Evolutionary conservation across 2,888 invertebrate species (phyloP).

Genomic region (Liposcelis brunnea): DNA sequence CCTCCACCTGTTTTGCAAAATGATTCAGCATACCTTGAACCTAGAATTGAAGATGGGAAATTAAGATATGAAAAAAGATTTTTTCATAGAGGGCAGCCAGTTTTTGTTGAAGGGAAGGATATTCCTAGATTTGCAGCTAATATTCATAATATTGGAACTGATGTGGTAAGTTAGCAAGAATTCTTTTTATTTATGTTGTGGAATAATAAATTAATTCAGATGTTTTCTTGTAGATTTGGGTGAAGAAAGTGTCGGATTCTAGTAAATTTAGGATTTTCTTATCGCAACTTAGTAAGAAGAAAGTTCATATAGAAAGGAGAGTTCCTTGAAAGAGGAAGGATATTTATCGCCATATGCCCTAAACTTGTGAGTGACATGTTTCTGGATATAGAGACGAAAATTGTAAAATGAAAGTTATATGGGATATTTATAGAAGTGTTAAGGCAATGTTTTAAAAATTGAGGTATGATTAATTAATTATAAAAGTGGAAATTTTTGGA

Average conservation of each 20-base stretch:
- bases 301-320: constrained; percentile 70
- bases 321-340: constrained; percentile 40
- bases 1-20: constrained; percentile 17
- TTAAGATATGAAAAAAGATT: constrained; percentile 82
- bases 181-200: not conserved
- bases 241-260: constrained; percentile 62
- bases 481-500: too few species aligned
- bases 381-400: too few species aligned
- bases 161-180: constrained; percentile 54
- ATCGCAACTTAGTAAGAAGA: constrained; percentile 70
- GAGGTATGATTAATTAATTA: too few species aligned
- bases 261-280: constrained; percentile 71
- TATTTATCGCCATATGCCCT: too few species aligned
- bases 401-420: too few species aligned
- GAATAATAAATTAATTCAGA: not conserved
- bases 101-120: constrained; percentile 80
- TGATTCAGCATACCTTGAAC: constrained; percentile 34
- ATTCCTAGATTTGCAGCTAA: constrained; percentile 69
- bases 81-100: constrained; percentile 88
- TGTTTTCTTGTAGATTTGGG: constrained; percentile 57
- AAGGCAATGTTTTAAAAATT: too few species aligned
- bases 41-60: constrained; percentile 88
- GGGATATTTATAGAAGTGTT: too few species aligned
- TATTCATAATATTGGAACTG: constrained; percentile 79
- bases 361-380: too few species aligned